phyloP scores from a whole-genome alignment of 2,113 vertebrate genomes.

The Bufo bufo region DNA sequence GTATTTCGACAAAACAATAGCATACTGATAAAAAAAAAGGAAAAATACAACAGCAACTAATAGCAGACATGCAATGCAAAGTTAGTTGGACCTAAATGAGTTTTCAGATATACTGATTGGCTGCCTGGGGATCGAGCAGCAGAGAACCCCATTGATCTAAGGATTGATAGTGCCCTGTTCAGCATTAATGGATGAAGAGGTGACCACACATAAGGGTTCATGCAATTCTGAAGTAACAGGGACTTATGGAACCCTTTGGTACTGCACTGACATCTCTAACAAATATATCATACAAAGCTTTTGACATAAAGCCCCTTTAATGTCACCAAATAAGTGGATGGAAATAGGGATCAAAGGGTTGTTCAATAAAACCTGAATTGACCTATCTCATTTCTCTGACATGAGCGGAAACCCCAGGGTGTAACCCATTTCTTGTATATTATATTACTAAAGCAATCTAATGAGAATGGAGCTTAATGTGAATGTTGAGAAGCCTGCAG shows the following conservation, averaged over 20 bases:
- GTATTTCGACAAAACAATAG: neutral
- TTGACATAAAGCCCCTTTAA: too few species aligned
- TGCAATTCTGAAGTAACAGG: neutral
- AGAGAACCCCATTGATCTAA: neutral
- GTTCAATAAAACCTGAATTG: too few species aligned
- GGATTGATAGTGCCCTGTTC: neutral
- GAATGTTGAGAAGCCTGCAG: neutral
- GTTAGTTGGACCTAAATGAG: neutral
- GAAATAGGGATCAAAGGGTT: too few species aligned
- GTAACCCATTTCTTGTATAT: neutral
- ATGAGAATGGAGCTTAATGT: neutral
- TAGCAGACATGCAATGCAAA: too few species aligned
- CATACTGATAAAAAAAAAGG: neutral
- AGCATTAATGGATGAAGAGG: neutral
- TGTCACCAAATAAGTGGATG: too few species aligned
- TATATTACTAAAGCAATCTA: neutral
- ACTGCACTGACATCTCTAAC: too few species aligned
- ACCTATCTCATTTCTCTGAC: too few species aligned
- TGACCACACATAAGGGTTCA: neutral
- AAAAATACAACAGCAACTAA: too few species aligned
- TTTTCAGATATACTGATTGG: neutral
- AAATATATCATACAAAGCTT: too few species aligned
- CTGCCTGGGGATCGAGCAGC: neutral
- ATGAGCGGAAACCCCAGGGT: neutral
- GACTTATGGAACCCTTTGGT: neutral